Percentiles rank a stretch among this genome's conserved stretches.
Evolutionary conservation across 35 echinoderm and acorn worm genomes (phyloP).

Genomic region (Lytechinus variegatus): DNA sequence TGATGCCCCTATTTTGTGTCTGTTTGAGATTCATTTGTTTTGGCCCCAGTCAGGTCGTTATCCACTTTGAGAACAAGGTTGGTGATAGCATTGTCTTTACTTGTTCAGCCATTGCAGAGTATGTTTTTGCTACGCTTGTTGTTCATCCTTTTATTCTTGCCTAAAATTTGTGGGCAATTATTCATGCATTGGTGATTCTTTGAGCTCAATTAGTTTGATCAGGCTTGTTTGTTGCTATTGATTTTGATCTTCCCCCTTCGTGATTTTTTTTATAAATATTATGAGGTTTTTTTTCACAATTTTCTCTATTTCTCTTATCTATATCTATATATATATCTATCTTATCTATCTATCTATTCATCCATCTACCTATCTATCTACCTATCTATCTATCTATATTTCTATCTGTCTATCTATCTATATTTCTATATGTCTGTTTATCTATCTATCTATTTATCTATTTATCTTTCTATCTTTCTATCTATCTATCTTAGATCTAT

Average conservation of each 20-base stretch:
- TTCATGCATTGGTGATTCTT: background rate
- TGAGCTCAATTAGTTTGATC: background rate
- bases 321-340: background rate
- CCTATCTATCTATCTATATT: background rate
- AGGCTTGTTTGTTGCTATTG: background rate
- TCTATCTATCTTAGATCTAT: background rate
- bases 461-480: background rate
- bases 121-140: background rate
- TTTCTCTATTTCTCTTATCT: background rate
- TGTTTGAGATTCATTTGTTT: background rate
- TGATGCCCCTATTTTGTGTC: background rate
- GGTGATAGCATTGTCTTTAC: background rate
- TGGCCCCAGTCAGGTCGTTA: no score
- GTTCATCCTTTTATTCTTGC: background rate
- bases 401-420: background rate
- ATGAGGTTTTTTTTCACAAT: background rate
- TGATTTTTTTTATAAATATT: no score
- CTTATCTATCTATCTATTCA: background rate
- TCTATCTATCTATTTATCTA: background rate
- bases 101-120: background rate
- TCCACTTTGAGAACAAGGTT: background rate
- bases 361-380: background rate
- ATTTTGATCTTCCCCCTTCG: background rate
- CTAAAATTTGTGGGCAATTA: background rate
- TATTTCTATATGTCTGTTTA: no score